Conservation (phyloP, 2,888 invertebrate genomes). For the Odontomyia ornata region DNA sequence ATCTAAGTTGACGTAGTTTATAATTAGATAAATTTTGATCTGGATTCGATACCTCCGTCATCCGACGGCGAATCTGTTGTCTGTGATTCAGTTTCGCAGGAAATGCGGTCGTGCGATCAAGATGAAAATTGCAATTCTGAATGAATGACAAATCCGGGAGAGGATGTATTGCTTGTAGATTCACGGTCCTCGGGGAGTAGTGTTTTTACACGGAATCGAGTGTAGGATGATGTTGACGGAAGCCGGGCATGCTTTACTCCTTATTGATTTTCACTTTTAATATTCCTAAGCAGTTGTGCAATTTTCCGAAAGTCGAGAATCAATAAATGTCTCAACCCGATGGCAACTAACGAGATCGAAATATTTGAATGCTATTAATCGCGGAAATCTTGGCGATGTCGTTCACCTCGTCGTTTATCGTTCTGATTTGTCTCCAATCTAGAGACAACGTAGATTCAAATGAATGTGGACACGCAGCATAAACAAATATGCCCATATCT, state of each 20-base stretch:
- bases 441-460: not conserved
- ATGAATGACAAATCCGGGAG: slow-evolving; percentile 9
- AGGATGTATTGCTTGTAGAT: not conserved
- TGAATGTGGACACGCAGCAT: not conserved
- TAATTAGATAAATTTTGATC: slow-evolving; percentile 31
- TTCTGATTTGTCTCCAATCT: not conserved
- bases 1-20: slow-evolving; percentile 12
- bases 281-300: not conserved
- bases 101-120: slow-evolving; percentile 3
- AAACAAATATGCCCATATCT: not conserved
- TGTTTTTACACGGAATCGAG: not conserved
- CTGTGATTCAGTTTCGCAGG: not conserved
- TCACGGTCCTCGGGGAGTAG: not conserved
- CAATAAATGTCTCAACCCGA: not conserved
- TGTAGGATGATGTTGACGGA: slow-evolving; percentile 37
- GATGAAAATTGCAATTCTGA: slow-evolving; percentile 2
- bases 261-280: slow-evolving; percentile 21
- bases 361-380: not conserved
- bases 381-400: slow-evolving; percentile 18
- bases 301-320: not conserved
- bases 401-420: not conserved
- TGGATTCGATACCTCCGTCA: not conserved
- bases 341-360: not conserved
- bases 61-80: not conserved
- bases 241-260: slow-evolving; percentile 13